Conservation (phyloP, 2,888 invertebrate species). For the Erynnis tages region DNA sequence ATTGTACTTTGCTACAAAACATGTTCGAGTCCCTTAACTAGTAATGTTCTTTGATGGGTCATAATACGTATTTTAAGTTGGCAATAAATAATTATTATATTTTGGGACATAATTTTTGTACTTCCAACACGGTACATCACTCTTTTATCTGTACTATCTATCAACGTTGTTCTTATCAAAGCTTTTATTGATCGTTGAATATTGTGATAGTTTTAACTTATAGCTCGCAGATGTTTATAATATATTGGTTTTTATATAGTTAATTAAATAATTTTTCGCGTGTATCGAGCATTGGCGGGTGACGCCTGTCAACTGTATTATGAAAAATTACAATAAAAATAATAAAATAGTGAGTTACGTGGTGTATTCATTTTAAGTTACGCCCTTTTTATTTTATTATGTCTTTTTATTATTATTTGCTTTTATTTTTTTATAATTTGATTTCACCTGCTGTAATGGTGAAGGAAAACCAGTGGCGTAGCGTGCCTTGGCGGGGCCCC, state of each 20-base stretch:
- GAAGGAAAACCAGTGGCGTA: too few species aligned
- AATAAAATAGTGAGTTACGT: conserved; percentile 73
- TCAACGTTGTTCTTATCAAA: conserved; percentile 65
- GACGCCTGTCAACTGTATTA: conserved; percentile 68
- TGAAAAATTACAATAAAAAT: conserved; percentile 81
- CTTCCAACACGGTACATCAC: not conserved
- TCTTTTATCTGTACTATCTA: conserved; percentile 34
- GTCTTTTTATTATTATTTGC: not conserved
- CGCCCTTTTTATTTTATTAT: not conserved
- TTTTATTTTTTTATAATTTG: not conserved
- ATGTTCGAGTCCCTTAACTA: too few species aligned
- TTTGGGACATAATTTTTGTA: too few species aligned
- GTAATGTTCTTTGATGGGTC: too few species aligned
- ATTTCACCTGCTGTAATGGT: too few species aligned
- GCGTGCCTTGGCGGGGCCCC: too few species aligned
- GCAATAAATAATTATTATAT: too few species aligned
- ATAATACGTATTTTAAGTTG: too few species aligned
- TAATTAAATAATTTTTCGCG: conserved; percentile 48
- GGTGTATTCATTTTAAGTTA: conserved; percentile 35
- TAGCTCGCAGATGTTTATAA: conserved; percentile 27
- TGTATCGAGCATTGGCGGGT: conserved; percentile 54
- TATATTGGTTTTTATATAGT: conserved; percentile 35
- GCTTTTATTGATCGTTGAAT: conserved; percentile 72
- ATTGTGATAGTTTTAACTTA: conserved; percentile 40
- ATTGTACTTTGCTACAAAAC: not conserved